Evolutionary conservation across 2,797 vertebrate species (phyloP).

Genomic region (Arctocebus calabarensis): DNA sequence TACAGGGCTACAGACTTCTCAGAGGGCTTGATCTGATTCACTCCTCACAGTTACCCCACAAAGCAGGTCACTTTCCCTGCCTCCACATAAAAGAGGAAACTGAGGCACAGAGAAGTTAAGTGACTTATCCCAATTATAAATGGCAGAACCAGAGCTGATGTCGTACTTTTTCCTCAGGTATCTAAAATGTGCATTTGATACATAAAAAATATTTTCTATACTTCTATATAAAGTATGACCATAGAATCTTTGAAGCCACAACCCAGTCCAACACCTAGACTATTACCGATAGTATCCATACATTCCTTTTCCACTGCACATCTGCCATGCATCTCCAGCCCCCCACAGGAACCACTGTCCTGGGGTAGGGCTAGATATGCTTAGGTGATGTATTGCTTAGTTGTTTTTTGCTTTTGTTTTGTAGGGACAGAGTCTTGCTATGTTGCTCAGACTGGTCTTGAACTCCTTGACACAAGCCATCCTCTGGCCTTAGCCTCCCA

Average conservation of each 20-base stretch:
- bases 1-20: not conserved
- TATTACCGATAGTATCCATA: not conserved
- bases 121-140: not conserved
- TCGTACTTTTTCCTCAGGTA: not conserved
- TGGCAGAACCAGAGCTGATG: not conserved
- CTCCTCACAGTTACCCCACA: not conserved
- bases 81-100: not conserved
- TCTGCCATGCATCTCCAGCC: not conserved
- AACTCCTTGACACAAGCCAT: not conserved
- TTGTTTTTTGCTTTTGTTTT: not conserved
- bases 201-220: not conserved
- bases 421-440: not conserved
- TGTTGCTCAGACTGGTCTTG: not conserved
- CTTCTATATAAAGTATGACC: not conserved
- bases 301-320: not conserved
- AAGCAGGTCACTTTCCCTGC: too few species aligned
- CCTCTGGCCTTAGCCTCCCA: not conserved
- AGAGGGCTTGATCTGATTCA: not conserved
- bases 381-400: not conserved
- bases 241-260: not conserved
- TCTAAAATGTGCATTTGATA: not conserved
- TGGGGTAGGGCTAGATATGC: not conserved
- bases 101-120: not conserved
- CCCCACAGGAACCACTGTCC: not conserved
- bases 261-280: not conserved